A percentile compares a stretch with the other conserved stretches of the same genome.
Conservation (phyloP, 30 jellyfish, hydroid and myxozoan species). For the Aurelia sp. region DNA sequence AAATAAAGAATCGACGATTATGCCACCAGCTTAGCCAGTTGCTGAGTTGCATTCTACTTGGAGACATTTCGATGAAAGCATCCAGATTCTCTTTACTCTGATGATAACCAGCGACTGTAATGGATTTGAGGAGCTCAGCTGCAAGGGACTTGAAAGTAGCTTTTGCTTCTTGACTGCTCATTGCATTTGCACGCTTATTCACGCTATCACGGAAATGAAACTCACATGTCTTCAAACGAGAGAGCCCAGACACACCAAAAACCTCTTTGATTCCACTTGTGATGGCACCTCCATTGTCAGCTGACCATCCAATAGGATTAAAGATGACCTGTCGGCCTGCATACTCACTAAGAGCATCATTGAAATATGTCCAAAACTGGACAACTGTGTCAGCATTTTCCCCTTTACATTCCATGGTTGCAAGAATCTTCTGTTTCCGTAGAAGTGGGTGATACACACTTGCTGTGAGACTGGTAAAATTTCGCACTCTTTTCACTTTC, state of each 20-base stretch:
- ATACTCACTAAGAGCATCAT: conserved; percentile 27
- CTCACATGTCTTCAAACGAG: too few species aligned
- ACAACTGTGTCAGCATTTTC: too few species aligned
- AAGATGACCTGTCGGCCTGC: conserved; percentile 36
- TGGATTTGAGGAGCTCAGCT: conserved; percentile 29
- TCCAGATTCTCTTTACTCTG: conserved; percentile 38
- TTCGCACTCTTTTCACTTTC: too few species aligned
- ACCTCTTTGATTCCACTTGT: conserved; percentile 29
- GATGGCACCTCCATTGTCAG: conserved; percentile 40
- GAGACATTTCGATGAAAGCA: conserved; percentile 19
- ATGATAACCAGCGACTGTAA: conserved; percentile 19
- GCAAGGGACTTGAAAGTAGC: conserved; percentile 31
- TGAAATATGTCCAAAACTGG: conserved; percentile 30
- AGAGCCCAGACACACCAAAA: conserved; percentile 32
- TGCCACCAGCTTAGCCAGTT: conserved; percentile 44
- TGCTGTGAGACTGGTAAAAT: too few species aligned
- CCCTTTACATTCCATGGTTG: too few species aligned
- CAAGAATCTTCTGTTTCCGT: too few species aligned
- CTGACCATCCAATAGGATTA: conserved; percentile 23
- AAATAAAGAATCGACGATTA: conserved; percentile 16
- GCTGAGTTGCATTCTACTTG: conserved; percentile 27
- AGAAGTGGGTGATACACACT: too few species aligned
- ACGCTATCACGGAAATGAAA: conserved; percentile 28
- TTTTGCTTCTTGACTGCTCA: conserved; percentile 27
- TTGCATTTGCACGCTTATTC: conserved; percentile 33